Evolutionary conservation across 2,888 invertebrate species (phyloP), one percentile per base, ranked within the genome.

Genomic region (Scelioninae gen. 1): DNA sequence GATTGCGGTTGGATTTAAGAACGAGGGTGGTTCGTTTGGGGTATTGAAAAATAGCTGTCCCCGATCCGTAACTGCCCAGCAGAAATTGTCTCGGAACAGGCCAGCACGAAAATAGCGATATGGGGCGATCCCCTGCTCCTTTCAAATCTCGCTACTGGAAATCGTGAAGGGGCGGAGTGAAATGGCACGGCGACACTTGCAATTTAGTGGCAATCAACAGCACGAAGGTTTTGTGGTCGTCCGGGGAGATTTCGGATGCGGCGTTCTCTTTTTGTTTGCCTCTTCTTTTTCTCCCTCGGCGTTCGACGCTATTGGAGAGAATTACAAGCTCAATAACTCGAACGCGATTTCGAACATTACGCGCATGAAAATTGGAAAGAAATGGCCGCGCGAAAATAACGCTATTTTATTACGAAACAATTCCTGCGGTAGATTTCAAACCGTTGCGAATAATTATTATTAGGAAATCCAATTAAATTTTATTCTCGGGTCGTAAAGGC

Each of bases 181-280:
- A 84, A 85, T 81, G 84, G 82, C 82, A 81, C 72, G 79, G 86
- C 85, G 85, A 84, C 87, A 83, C 86, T 86, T 84, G 88, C 89
- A 90, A 91, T 92, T 92, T 91, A 90, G 90, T 88, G 89, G 91
- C 92, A 91, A 92, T 92, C 92, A 91, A 88, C 88, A 88, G 87
- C 84, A 86, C 87, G 91, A 91, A 90, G 91, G 91, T 91, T 91
- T 91, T 91, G 91, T 91, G 89, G 89, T 83, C 88, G 88, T 86
- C 89, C 85, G 85, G 91, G 91, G 91, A 91, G 88, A 88, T 86
- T 86, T 86, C 86, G 87, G 87, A 86, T 87, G 87, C 87, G 83
- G 86, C 88, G 90, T 91, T 90, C 89, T 89, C 89, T 91, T 88
- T 87, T 86, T 90, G 90, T 90, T 90, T 88, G 88, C 87, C 86